Base-by-base conservation (phyloP, 37 sponge, comb jelly and placozoan species). In the Ianthella basta region DNA sequence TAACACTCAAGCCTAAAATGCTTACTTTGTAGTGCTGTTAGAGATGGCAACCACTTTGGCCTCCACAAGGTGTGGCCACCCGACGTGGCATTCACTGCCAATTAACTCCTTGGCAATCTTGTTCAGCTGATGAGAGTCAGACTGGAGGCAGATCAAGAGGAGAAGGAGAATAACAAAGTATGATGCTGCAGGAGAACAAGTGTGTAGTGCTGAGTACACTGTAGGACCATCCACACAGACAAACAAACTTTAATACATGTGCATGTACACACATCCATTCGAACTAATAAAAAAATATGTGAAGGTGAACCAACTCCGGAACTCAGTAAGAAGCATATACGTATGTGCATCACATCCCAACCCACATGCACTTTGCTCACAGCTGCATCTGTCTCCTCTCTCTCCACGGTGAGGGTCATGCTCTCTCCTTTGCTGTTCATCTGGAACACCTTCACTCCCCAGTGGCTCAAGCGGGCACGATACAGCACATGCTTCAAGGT, bases 41-140 rank as follows among this genome's bases (percentile, higher is more conserved):
- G 89, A 88, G 27, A 94, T 44, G 40, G 88, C 85, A 19, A 83
- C 82, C 4, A 98, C 91, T 27, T 90, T 84, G 56, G 97, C 95
- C 83, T 94, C 93, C 44, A 89, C 85, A 19, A 96, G 89, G 65
- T 92, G 93, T 0, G 97, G 97, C 91, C 95, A 98, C 8, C 87
- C 89, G 33, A 98, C 97, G 50, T 86, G 88, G 37, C 85, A 80
- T 10, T 56, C 55, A 83, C 87, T 81, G 13, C 92, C 97, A 68
- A 98, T 61, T 40, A 94, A 72, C 15, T 88, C 85, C 56, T 87
- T 84, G 24, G 97, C 97, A 53, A 89, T 15, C n/a, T 75, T 55
- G 24, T 78, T 50, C 50, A 90, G 29, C 35, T 68, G 63, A 85
- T 86, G 70, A 81, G 60, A 0, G 24, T 56, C 59, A 4, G 41